Evolutionary conservation across 1,140 invertebrate genomes (phyloP).

Genomic region (Helicoverpa armigera): DNA sequence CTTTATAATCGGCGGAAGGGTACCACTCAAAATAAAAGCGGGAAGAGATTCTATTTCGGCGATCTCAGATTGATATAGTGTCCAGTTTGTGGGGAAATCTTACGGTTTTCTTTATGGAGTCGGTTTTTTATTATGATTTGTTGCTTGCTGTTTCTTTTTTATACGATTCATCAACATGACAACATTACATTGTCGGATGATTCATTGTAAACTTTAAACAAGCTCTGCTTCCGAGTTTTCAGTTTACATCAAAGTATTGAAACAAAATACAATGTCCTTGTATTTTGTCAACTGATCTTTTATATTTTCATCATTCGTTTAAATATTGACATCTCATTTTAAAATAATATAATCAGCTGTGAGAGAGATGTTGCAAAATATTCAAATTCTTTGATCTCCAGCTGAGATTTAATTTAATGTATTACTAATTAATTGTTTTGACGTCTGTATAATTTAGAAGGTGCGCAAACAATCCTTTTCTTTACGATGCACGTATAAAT

Average conservation of each 20-base stretch:
- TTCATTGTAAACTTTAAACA: not conserved
- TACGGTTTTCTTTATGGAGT: not conserved
- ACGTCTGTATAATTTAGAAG: not conserved
- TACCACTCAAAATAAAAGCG: constrained; percentile 47
- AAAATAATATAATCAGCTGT: not conserved
- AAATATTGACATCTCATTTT: constrained; percentile 22
- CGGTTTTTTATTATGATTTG: not conserved
- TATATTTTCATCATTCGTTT: constrained; percentile 11
- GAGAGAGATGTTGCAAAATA: constrained; percentile 12
- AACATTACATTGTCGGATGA: not conserved
- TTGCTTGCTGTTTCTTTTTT: not conserved
- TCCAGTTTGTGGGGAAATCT: constrained; percentile 5
- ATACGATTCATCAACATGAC: not conserved
- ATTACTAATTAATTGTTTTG: constrained; percentile 1
- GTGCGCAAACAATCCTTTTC: no score
- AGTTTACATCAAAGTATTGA: constrained; percentile 1
- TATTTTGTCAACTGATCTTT: constrained; percentile 16
- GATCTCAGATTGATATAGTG: constrained; percentile 2
- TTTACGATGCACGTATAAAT: no score
- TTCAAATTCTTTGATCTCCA: constrained; percentile 13
- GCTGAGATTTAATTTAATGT: not conserved
- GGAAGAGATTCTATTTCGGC: constrained; percentile 38
- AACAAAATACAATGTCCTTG: constrained; percentile 3
- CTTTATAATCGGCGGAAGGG: constrained; percentile 56
- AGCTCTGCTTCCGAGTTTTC: not conserved